Evolutionary conservation across 92 coral and sea anemone species (phyloP).

Genomic region (Parazoanthus atlanticus): DNA sequence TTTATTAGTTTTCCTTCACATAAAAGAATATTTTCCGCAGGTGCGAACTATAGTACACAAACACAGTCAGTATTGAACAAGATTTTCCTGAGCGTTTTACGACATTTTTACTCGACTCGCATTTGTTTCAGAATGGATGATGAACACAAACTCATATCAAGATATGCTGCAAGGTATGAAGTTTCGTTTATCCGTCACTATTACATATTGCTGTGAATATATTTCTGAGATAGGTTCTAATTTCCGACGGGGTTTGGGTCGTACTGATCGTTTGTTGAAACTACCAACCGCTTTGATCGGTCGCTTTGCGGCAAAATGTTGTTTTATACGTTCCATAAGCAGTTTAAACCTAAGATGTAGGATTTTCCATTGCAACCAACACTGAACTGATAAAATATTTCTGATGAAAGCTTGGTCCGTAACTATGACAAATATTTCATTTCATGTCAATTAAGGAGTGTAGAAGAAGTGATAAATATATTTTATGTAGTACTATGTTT

Average conservation of each 20-base stretch:
- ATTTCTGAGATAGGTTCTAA: not conserved
- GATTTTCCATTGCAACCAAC: not conserved
- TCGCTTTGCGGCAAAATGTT: not conserved
- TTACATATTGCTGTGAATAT: not conserved
- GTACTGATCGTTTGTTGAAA: not conserved
- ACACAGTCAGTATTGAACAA: not conserved
- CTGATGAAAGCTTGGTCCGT: not conserved
- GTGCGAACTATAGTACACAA: not conserved
- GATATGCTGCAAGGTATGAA: slow-evolving; percentile 96
- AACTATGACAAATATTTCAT: not conserved
- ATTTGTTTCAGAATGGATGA: slow-evolving; percentile 90
- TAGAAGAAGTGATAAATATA: not conserved
- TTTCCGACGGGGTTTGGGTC: not conserved
- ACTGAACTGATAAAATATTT: not conserved
- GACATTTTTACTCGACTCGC: not conserved
- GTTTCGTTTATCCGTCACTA: slow-evolving; percentile 21
- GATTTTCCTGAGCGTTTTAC: not conserved
- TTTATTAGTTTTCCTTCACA: slow-evolving; percentile 27
- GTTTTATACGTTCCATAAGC: not conserved
- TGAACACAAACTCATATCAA: slow-evolving; percentile 94
- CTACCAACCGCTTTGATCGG: not conserved
- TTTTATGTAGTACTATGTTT: not conserved
- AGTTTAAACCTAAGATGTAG: not conserved
- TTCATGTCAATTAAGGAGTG: not conserved
- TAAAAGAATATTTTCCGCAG: slow-evolving; percentile 21